phyloP scores from a whole-genome alignment of 1,140 invertebrate species.

The Condylostylus longicornis region DNA sequence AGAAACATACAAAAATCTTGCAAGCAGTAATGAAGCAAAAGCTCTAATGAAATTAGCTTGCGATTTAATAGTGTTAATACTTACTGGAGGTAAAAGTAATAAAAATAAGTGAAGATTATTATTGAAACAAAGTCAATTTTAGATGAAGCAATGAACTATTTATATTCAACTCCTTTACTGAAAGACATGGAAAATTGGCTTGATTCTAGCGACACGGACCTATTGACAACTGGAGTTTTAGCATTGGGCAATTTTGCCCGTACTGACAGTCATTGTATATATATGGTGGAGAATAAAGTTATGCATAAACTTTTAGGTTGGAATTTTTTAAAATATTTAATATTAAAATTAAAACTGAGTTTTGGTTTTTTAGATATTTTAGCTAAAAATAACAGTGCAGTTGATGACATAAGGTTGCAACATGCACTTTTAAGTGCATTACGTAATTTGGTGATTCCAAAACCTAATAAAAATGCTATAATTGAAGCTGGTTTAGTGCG shows the following conservation, averaged over 20 bases:
- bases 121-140: slow-evolving; percentile 9
- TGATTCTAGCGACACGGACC: slow-evolving; percentile 51
- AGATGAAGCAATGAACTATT: slow-evolving; percentile 76
- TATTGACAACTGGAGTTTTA: slow-evolving; percentile 64
- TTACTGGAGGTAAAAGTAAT: slow-evolving; percentile 57
- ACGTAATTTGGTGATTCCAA: slow-evolving; percentile 67
- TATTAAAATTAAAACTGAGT: background rate
- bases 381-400: slow-evolving; percentile 37
- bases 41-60: slow-evolving; percentile 67
- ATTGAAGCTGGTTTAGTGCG: slow-evolving; percentile 57
- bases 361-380: slow-evolving; percentile 30
- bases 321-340: slow-evolving; percentile 9
- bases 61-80: slow-evolving; percentile 65
- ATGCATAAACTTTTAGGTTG: slow-evolving; percentile 54
- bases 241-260: slow-evolving; percentile 82
- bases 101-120: slow-evolving; percentile 1
- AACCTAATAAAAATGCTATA: slow-evolving; percentile 56
- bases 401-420: slow-evolving; percentile 57
- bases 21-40: slow-evolving; percentile 51
- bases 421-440: slow-evolving; percentile 69
- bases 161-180: slow-evolving; percentile 43
- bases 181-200: slow-evolving; percentile 60
- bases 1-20: slow-evolving; percentile 47
- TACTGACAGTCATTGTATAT: slow-evolving; percentile 65
- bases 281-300: slow-evolving; percentile 65